Evolutionary conservation across 2,797 vertebrate genomes (phyloP).

Genomic region (Muscicapa comitata): DNA sequence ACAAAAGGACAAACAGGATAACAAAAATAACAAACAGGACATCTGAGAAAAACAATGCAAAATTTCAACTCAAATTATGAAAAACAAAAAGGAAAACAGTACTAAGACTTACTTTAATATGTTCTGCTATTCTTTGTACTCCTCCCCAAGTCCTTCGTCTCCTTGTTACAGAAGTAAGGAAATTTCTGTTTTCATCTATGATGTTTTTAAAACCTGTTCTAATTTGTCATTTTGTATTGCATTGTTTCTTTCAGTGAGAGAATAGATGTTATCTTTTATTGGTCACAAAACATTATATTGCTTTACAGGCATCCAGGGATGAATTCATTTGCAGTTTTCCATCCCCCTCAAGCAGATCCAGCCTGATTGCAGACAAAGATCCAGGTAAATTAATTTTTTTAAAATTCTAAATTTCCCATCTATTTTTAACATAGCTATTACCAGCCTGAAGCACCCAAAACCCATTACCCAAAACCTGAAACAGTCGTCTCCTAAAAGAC

Average conservation of each 20-base stretch:
- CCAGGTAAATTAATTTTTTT: constrained; percentile 72
- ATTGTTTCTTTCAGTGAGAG: neutral
- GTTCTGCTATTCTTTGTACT: neutral
- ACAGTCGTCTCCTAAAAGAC: neutral
- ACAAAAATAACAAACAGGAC: neutral
- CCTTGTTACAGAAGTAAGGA: neutral
- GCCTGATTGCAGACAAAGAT: constrained; percentile 85
- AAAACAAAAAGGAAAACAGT: neutral
- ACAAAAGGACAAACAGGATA: no score
- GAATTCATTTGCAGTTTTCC: constrained; percentile 81
- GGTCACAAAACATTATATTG: neutral
- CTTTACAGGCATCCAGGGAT: constrained; percentile 86
- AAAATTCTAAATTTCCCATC: neutral
- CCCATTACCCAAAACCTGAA: neutral
- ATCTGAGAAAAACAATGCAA: neutral
- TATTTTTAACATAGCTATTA: neutral
- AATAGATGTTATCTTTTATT: neutral
- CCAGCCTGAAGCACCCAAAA: neutral
- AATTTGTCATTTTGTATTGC: neutral
- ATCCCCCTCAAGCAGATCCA: constrained; percentile 82
- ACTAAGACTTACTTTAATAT: neutral
- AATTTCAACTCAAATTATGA: neutral
- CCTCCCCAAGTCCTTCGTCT: neutral
- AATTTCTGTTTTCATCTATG: neutral
- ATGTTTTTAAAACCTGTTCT: neutral